phyloP scores from a whole-genome alignment of 1,140 invertebrate species.

The Lineus longissimus region DNA sequence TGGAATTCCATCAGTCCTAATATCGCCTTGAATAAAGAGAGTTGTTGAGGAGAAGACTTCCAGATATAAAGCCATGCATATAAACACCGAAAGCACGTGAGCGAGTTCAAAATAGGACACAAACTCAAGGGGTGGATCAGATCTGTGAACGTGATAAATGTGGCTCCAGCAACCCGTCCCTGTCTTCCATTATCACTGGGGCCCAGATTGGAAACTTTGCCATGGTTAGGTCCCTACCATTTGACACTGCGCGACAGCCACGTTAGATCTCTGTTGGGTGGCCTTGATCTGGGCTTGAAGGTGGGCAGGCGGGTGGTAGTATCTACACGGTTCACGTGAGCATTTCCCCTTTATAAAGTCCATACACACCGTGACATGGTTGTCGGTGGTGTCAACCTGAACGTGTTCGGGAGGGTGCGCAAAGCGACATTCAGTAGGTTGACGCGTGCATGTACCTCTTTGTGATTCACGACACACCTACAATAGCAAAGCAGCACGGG shows the following conservation, averaged over 20 bases:
- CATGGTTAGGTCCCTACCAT: constrained; percentile 64
- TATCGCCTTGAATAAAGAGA: too few relatives aligned
- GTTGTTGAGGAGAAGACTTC: too few relatives aligned
- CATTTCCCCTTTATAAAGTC: constrained; percentile 94
- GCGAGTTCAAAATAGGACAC: too few relatives aligned
- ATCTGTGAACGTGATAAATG: too few relatives aligned
- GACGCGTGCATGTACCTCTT: constrained; percentile 93
- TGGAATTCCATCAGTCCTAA: too few relatives aligned
- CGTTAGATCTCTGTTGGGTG: constrained; percentile 76
- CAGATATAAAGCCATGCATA: too few relatives aligned
- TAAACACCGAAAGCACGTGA: too few relatives aligned
- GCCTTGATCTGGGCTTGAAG: constrained; percentile 98
- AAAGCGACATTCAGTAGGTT: constrained; percentile 93
- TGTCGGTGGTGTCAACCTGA: constrained; percentile 81
- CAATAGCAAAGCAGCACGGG: constrained; percentile 31
- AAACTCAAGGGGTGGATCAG: too few relatives aligned
- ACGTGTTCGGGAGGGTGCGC: constrained; percentile 89
- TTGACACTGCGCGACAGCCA: constrained; percentile 48
- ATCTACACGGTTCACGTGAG: constrained; percentile 86
- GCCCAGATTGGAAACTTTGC: too few relatives aligned
- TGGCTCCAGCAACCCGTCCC: too few relatives aligned
- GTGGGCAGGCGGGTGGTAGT: constrained; percentile 69
- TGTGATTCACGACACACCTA: constrained; percentile 98
- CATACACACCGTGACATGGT: constrained; percentile 95
- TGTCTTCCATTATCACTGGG: too few relatives aligned